A percentile compares a stretch with the other conserved stretches of the same genome.
Evolutionary conservation across 2,797 vertebrate species (phyloP).

Genomic region (Sebastes steindachneri): DNA sequence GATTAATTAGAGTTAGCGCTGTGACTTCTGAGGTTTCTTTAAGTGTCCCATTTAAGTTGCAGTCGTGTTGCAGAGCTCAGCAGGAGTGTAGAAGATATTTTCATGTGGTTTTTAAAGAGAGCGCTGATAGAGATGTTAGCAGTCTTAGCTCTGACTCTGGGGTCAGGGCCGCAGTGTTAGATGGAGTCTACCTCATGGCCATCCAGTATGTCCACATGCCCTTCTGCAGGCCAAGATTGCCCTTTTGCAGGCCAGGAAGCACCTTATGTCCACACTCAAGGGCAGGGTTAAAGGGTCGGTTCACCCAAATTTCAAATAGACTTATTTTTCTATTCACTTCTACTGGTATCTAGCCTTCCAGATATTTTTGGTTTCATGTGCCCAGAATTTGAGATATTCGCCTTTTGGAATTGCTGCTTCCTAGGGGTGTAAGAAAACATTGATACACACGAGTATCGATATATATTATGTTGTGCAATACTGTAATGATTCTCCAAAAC

Average conservation of each 20-base stretch:
- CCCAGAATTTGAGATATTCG: background rate
- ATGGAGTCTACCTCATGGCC: conserved; percentile 18
- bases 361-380: background rate
- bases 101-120: conserved; percentile 64
- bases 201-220: background rate
- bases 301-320: conserved; percentile 1
- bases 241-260: background rate
- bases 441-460: too few species aligned
- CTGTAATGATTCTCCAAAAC: too few species aligned
- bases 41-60: conserved; percentile 67
- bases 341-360: background rate
- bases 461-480: rapidly evolving
- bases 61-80: conserved; percentile 57
- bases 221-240: background rate
- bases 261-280: background rate
- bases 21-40: conserved; percentile 66
- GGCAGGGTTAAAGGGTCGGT: conserved; percentile 3
- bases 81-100: conserved; percentile 38
- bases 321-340: background rate
- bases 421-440: too few species aligned
- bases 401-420: background rate
- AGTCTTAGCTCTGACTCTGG: conserved; percentile 23
- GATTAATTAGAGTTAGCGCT: conserved; percentile 69
- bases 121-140: conserved; percentile 34
- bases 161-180: conserved; percentile 21